phyloP scores from a whole-genome alignment of 2,797 vertebrate genomes.

The Chiroxiphia lanceolata region DNA sequence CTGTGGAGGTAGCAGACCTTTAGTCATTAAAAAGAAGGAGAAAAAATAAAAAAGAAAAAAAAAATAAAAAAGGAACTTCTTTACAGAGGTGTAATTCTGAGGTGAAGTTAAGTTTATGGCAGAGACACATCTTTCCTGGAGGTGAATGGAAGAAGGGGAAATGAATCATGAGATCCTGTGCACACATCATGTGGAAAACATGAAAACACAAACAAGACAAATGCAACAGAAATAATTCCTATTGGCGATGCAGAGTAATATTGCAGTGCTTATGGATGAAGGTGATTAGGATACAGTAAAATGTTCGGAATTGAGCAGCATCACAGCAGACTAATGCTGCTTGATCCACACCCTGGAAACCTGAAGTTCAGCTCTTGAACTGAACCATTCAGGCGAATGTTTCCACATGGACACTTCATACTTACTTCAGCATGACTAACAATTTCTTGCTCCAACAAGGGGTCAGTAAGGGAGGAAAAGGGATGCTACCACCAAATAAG shows the following conservation, averaged over 20 bases:
- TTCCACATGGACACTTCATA: background rate
- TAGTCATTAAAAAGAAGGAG: rapidly evolving
- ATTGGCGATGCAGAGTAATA: background rate
- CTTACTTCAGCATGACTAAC: background rate
- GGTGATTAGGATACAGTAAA: background rate
- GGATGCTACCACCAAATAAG: background rate
- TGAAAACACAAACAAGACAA: background rate
- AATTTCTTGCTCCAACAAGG: background rate
- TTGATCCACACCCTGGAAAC: background rate
- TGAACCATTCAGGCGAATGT: background rate
- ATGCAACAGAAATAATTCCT: background rate
- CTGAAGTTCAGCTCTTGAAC: background rate
- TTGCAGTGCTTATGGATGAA: background rate
- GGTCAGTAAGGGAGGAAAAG: background rate
- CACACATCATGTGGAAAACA: background rate
- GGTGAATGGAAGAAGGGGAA: background rate
- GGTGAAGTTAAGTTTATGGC: background rate
- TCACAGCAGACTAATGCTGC: background rate
- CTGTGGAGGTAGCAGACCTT: background rate
- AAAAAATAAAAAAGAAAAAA: no score
- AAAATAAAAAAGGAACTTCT: background rate
- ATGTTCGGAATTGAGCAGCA: background rate
- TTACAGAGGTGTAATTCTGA: background rate
- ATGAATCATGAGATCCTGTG: background rate
- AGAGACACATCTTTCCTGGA: background rate